Evolutionary conservation across 1,140 invertebrate species (phyloP).

Genomic region (Chlorops oryzae): DNA sequence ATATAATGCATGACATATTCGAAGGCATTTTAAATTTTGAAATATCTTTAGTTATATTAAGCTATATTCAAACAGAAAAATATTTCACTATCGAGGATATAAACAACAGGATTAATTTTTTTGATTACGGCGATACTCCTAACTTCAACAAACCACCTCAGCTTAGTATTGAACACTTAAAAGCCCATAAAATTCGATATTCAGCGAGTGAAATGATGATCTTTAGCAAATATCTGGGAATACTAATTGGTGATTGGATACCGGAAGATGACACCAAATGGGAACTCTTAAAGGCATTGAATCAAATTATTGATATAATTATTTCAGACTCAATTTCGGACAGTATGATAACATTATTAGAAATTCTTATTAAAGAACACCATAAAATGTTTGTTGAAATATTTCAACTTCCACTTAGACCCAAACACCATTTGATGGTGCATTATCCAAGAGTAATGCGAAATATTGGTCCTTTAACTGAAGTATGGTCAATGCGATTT

Average conservation of each 20-base stretch:
- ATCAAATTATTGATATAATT: background rate
- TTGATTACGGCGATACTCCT: background rate
- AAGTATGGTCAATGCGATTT: background rate
- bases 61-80: background rate
- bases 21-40: background rate
- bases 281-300: background rate
- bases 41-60: background rate
- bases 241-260: background rate
- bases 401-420: background rate
- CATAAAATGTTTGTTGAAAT: background rate
- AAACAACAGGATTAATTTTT: background rate
- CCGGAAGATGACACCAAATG: background rate
- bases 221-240: background rate
- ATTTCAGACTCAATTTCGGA: background rate
- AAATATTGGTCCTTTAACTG: background rate
- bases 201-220: background rate
- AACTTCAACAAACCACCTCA: background rate
- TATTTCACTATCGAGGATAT: background rate
- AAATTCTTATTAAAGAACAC: background rate
- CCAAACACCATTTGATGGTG: constrained; percentile 4
- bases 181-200: background rate
- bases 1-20: constrained; percentile 1
- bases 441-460: background rate
- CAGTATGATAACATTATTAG: background rate
- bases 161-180: background rate